Conservation (phyloP, 2,888 invertebrate species). For the Panorpa germanica region DNA sequence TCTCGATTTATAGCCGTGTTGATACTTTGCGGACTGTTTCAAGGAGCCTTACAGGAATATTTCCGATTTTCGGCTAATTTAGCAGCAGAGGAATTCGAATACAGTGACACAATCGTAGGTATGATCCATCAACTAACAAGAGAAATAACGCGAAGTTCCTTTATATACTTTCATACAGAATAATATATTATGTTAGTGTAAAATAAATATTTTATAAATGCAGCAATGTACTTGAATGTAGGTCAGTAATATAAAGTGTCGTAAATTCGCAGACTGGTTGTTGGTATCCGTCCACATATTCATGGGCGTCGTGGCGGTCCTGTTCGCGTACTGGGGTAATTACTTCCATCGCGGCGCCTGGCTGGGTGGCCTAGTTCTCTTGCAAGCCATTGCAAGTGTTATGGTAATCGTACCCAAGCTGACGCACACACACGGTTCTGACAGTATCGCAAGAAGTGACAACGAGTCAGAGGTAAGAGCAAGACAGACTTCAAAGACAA, state of each 20-base stretch:
- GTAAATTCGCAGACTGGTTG: slow-evolving; percentile 32
- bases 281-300: slow-evolving; percentile 31
- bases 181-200: not conserved
- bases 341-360: slow-evolving; percentile 35
- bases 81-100: slow-evolving; percentile 26
- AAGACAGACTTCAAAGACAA: too few relatives aligned
- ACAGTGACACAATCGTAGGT: slow-evolving; percentile 25
- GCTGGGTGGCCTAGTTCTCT: slow-evolving; percentile 32
- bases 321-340: slow-evolving; percentile 35
- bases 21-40: slow-evolving; percentile 21
- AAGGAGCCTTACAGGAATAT: slow-evolving; percentile 27
- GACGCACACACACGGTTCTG: slow-evolving; percentile 20
- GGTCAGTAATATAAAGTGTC: slow-evolving; percentile 2
- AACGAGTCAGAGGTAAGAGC: too few relatives aligned
- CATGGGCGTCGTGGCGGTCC: slow-evolving; percentile 29
- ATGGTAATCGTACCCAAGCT: slow-evolving; percentile 33
- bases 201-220: slow-evolving; percentile 1
- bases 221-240: slow-evolving; percentile 3
- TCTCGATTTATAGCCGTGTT: slow-evolving; percentile 26
- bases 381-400: slow-evolving; percentile 30
- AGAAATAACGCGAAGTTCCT: not conserved
- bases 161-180: slow-evolving; percentile 6
- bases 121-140: slow-evolving; percentile 14
- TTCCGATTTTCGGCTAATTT: slow-evolving; percentile 29
- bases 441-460: slow-evolving; percentile 15